A percentile compares a stretch with the other conserved stretches of the same genome.
These are phyloP conservation scores for Antheraea pernyi DNA, from an alignment of 1,140 invertebrate genomes.

Conservation along the genomic window DNA sequence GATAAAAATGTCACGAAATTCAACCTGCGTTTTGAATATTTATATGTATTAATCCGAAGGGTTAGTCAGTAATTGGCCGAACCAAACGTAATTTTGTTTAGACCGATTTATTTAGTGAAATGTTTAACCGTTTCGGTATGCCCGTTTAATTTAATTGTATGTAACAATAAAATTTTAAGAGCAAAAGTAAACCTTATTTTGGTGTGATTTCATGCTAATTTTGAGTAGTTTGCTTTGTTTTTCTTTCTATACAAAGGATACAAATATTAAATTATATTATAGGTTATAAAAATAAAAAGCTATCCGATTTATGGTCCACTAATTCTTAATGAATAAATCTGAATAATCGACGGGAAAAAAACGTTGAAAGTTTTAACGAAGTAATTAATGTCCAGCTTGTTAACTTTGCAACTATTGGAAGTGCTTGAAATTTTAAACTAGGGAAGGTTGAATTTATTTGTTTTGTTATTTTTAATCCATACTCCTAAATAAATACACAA, in stretches of 20 bases:
- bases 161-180: background rate
- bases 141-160: background rate
- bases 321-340: constrained; percentile 23
- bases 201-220: background rate
- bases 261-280: too few species aligned
- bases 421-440: constrained; percentile 11
- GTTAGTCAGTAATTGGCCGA: constrained; percentile 23
- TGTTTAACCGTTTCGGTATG: background rate
- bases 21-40: constrained; percentile 34
- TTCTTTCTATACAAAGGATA: too few species aligned
- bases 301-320: background rate
- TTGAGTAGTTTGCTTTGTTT: too few species aligned
- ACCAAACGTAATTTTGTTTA: constrained; percentile 28
- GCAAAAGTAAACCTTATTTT: background rate
- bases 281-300: background rate
- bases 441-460: background rate
- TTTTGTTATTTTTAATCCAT: too few species aligned
- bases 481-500: too few species aligned
- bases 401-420: constrained; percentile 15
- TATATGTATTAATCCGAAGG: constrained; percentile 32
- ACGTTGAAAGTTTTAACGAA: constrained; percentile 37
- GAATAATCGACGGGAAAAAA: constrained; percentile 22
- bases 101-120: constrained; percentile 20
- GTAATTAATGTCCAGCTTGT: constrained; percentile 22
- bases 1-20: constrained; percentile 23